These are phyloP conservation scores for Dendrolimus houi DNA, from an alignment of 2,888 invertebrate genomes.

Conservation along the genomic window DNA sequence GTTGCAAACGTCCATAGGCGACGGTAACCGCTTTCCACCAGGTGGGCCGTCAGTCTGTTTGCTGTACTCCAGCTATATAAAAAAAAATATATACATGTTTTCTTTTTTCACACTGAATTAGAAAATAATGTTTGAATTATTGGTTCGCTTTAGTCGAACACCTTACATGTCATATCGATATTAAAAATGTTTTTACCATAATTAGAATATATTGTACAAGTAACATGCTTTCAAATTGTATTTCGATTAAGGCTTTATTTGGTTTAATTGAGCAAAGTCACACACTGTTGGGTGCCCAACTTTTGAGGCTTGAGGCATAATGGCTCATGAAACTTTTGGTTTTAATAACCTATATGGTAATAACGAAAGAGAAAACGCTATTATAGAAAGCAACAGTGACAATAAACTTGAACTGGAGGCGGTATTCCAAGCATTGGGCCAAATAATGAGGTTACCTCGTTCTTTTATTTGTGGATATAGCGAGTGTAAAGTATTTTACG, in stretches of 20 bases:
- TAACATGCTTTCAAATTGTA: constrained; percentile 11
- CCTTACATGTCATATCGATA: background rate
- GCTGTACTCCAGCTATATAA: too few relatives aligned
- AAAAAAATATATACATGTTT: too few relatives aligned
- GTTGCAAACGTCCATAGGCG: too few relatives aligned
- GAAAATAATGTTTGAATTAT: background rate
- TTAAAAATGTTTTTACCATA: background rate
- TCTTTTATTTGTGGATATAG: too few relatives aligned
- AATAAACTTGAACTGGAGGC: background rate
- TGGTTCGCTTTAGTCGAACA: background rate
- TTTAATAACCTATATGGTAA: background rate
- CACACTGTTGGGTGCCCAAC: background rate
- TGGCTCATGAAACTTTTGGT: background rate
- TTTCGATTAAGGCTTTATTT: constrained; percentile 17
- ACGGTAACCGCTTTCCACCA: too few relatives aligned
- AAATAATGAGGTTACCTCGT: background rate
- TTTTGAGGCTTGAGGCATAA: background rate
- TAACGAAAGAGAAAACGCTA: background rate
- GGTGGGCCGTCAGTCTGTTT: too few relatives aligned
- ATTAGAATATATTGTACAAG: background rate
- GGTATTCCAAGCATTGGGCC: background rate
- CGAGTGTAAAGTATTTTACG: too few relatives aligned
- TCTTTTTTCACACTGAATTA: too few relatives aligned
- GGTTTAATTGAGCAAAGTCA: background rate
- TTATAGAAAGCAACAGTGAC: background rate